phyloP scores from a whole-genome alignment of 1,140 invertebrate species.

The Colletes latitarsis region DNA sequence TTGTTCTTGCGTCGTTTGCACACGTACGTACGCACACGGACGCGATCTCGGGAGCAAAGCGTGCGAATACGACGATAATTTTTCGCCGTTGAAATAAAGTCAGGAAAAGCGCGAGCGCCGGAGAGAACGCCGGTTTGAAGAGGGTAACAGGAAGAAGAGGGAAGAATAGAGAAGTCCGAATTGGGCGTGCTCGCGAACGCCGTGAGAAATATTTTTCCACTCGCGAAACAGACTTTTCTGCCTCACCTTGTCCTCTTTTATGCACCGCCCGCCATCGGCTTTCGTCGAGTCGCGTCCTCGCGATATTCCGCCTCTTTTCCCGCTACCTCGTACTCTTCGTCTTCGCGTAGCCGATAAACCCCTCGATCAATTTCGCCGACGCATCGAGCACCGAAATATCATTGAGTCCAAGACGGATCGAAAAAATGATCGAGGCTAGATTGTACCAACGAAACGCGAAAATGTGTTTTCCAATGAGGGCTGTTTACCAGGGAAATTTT shows the following conservation, averaged over 20 bases:
- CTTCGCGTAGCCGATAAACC: not conserved
- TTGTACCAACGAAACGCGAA: too few species aligned
- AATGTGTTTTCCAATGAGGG: too few species aligned
- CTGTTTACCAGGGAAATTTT: too few species aligned
- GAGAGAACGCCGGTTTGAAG: slow-evolving; percentile 59
- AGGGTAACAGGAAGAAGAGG: slow-evolving; percentile 63
- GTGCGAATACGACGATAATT: slow-evolving; percentile 65
- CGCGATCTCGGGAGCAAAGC: slow-evolving; percentile 16
- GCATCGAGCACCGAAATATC: too few species aligned
- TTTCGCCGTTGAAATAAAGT: slow-evolving; percentile 73
- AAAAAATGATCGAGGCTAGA: not conserved
- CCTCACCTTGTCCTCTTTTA: slow-evolving; percentile 29
- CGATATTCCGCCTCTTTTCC: not conserved
- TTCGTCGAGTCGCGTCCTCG: not conserved
- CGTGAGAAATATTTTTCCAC: slow-evolving; percentile 77
- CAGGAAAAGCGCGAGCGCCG: slow-evolving; percentile 66
- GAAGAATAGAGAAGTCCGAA: slow-evolving; percentile 65
- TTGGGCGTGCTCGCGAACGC: slow-evolving; percentile 62
- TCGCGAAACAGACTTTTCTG: slow-evolving; percentile 56
- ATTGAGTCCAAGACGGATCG: not conserved
- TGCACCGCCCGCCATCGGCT: not conserved
- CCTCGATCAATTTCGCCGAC: too few species aligned
- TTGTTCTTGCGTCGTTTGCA: slow-evolving; percentile 81
- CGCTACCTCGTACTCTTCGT: slow-evolving; percentile 2
- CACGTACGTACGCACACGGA: slow-evolving; percentile 58